Base-by-base conservation (phyloP, 37 sponge, comb jelly and placozoan genomes). In the Diacarnus erythraeanus region DNA sequence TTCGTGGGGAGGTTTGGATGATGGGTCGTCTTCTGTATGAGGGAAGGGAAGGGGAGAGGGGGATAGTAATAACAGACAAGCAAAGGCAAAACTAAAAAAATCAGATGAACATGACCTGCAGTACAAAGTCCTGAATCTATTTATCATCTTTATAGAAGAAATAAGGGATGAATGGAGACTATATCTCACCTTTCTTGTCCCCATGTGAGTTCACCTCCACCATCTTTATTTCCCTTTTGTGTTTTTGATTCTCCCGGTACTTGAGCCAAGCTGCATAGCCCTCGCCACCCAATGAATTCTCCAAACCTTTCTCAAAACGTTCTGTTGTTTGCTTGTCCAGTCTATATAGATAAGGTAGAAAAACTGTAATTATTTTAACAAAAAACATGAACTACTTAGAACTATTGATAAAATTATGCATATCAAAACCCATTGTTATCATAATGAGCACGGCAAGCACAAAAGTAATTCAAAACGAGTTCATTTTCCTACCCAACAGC, bases 261-360 rank as follows among this genome's bases (percentile, higher is more conserved):
- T 60, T 60, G 3, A 76, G 61, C 61, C 60, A 76, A 2, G 60
- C 77, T 18, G 63, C 77, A 38, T 76, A 76, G 15, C 63, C 77
- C 40, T 76, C 77, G 21, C 60, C 63, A 1, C 63, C 77, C 1
- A 40, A 20, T 10, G 74, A 74, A 1, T 1, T 2, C 35, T 51
- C 56, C 57, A 74, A 27, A 25, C 33, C 74, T 18, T 40, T 1
- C 2, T 74, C 35, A 31, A 74, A 2, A 2, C 34, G 34, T 3
- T 5, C 57, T 31, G 25, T 23, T 74, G 74, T 51, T 10, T 54
- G n/a, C 1, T 10, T 18, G 23, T 74, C 74, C 74, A 74, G 74
- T 40, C 33, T 74, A 30, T 57, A 26, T 2, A 47, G 33, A 27
- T 25, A 60, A 25, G 22, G 51, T 6, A 12, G 51, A 47, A n/a